phyloP scores from a whole-genome alignment of 2,797 vertebrate species.

The Naso thynnoides region DNA sequence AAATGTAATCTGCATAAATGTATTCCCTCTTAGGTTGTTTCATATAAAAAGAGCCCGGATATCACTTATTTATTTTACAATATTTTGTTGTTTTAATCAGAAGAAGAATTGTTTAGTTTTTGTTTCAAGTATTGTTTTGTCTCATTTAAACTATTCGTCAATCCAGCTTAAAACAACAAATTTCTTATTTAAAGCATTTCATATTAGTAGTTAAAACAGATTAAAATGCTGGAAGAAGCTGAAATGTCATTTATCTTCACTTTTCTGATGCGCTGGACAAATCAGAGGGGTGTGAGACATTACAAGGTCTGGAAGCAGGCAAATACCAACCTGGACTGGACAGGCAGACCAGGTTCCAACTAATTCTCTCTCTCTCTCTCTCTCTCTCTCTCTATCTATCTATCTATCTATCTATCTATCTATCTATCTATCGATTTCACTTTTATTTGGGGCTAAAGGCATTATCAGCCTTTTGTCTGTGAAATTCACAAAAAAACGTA shows the following conservation, averaged over 20 bases:
- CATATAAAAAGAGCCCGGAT: neutral
- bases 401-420: too few species aligned
- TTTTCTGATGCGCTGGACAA: conserved; percentile 3
- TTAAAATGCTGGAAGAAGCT: neutral
- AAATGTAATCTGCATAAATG: conserved; percentile 3
- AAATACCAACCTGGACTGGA: neutral
- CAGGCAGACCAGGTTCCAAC: too few species aligned
- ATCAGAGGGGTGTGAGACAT: conserved; percentile 2
- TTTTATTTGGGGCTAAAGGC: conserved; percentile 1
- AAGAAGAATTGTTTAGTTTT: neutral
- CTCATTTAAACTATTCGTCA: neutral
- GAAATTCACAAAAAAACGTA: neutral
- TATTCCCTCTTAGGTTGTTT: neutral
- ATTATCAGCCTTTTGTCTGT: neutral
- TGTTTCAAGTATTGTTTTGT: neutral
- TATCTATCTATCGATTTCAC: neutral
- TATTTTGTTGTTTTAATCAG: neutral
- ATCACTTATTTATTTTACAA: too few species aligned
- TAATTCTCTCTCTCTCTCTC: too few species aligned
- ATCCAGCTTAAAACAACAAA: neutral
- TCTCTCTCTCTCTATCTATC: too few species aligned
- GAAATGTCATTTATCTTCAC: conserved; percentile 1
- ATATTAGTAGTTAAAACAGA: neutral
- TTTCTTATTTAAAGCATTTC: neutral
- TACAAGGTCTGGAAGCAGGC: neutral